Evolutionary conservation across 2,797 vertebrate species (phyloP).

Genomic region (Taenioides sp.): DNA sequence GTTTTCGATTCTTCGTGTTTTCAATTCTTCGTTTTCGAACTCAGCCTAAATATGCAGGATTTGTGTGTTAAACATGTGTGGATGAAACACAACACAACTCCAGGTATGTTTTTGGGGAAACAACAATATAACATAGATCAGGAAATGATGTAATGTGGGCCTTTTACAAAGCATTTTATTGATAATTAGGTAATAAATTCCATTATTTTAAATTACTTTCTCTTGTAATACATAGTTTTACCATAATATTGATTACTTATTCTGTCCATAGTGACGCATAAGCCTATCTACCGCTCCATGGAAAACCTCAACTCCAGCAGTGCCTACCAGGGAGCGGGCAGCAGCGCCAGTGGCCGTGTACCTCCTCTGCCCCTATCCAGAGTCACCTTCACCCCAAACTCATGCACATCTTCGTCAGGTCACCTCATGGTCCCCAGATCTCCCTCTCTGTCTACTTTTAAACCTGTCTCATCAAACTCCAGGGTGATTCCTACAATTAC

Average conservation of each 20-base stretch:
- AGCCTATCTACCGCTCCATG: conserved; percentile 77
- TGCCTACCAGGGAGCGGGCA: conserved; percentile 60
- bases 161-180: too few species aligned
- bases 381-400: conserved; percentile 42
- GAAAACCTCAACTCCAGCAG: conserved; percentile 79
- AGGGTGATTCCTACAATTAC: conserved; percentile 71
- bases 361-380: conserved; percentile 54
- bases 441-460: conserved; percentile 3
- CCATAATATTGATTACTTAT: not conserved
- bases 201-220: not conserved
- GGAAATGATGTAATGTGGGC: too few species aligned
- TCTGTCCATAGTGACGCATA: conserved; percentile 59
- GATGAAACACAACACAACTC: too few species aligned
- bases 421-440: conserved; percentile 59
- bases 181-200: too few species aligned
- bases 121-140: too few species aligned
- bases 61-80: too few species aligned
- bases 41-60: too few species aligned
- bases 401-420: conserved; percentile 43
- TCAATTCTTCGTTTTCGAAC: too few species aligned
- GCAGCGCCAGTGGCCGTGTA: conserved; percentile 32
- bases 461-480: conserved; percentile 17
- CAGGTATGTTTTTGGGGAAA: too few species aligned
- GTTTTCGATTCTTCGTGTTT: too few species aligned
- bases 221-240: not conserved